Base-by-base conservation (phyloP, 2,888 invertebrate species). In the Thelaira solivaga region DNA sequence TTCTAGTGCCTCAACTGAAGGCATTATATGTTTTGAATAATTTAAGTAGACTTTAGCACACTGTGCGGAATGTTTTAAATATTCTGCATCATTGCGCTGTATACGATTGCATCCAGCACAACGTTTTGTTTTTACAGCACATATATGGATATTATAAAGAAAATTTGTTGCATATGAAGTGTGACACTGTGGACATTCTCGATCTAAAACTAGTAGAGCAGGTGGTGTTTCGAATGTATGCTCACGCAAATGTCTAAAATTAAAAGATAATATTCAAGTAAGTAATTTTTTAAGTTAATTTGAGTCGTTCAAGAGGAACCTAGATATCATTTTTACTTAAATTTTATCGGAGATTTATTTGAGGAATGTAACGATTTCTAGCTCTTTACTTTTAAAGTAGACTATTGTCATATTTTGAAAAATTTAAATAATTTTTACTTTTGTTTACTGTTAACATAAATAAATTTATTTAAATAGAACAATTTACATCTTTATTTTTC, bases 131-230 rank as follows among this genome's bases (percentile, higher is more conserved):
- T 83, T 84, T 10, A 88, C 81, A 20, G 89, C 86, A 81, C 89
- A 89, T 0, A 83, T 80, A 81, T 89, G 89, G 71, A 85, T 88
- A 64, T 88, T 88, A 61, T 87, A 89, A 8, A 89, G 83, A 75
- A 84, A 89, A 75, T 88, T 87, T 3, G 89, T 89, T 51, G 84
- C 79, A 81, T 86, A 89, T 7, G 85, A 83, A 29, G 83, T 81
- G 41, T 82, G 85, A 81, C 89, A 89, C 59, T 85, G 82, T 4
- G 85, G 85, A 69, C 89, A 89, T 72, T 84, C 83, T 31, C 87
- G 85, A 61, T 88, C 87, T n/a, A 86, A 82, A 13, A 88, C 84
- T 36, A 80, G 81, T 16, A 83, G 61, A 43, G 80, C 82, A 29
- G 83, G 80, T 7, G 84, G 84, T 4, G 82, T 82, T 7, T 80